Evolutionary conservation across 2,888 invertebrate genomes (phyloP).

Genomic region (Thecophora atra): DNA sequence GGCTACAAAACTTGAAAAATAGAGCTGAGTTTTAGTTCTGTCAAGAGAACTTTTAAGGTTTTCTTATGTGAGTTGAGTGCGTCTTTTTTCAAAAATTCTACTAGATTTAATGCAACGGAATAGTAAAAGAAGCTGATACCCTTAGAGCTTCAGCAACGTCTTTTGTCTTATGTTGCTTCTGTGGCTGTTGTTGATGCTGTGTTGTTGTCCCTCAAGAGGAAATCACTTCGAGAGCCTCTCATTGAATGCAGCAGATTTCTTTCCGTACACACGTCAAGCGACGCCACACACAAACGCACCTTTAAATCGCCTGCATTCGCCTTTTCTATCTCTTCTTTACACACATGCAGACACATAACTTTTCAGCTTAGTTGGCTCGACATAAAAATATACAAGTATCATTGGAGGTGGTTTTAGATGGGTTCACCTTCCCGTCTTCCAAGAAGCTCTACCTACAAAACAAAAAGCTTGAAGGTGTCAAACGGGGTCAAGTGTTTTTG

Average conservation of each 20-base stretch:
- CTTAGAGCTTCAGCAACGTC: neutral
- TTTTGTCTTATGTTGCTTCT: neutral
- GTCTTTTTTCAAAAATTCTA: neutral
- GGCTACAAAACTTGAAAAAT: too few species aligned
- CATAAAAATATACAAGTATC: neutral
- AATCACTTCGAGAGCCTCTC: slow-evolving; percentile 16
- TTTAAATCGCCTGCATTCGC: too few species aligned
- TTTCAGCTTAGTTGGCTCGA: neutral
- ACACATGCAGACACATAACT: neutral
- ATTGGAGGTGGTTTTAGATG: neutral
- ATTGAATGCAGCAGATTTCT: slow-evolving; percentile 1
- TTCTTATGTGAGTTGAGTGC: neutral
- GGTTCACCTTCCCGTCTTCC: neutral
- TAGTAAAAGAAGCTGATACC: neutral
- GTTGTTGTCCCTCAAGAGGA: slow-evolving; percentile 12
- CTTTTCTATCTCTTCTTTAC: too few species aligned
- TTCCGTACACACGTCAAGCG: neutral
- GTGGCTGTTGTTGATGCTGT: neutral
- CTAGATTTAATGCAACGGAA: neutral
- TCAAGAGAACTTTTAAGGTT: too few species aligned
- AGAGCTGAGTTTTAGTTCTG: too few species aligned
- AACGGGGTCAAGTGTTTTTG: slow-evolving; percentile 36
- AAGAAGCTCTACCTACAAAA: neutral
- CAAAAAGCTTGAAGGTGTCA: slow-evolving; percentile 31
- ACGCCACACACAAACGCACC: too few species aligned